A percentile compares a stretch with the other conserved stretches of the same genome.
Evolutionary conservation across 2,888 invertebrate species (phyloP).

Genomic region (Pantelozetes paolii): DNA sequence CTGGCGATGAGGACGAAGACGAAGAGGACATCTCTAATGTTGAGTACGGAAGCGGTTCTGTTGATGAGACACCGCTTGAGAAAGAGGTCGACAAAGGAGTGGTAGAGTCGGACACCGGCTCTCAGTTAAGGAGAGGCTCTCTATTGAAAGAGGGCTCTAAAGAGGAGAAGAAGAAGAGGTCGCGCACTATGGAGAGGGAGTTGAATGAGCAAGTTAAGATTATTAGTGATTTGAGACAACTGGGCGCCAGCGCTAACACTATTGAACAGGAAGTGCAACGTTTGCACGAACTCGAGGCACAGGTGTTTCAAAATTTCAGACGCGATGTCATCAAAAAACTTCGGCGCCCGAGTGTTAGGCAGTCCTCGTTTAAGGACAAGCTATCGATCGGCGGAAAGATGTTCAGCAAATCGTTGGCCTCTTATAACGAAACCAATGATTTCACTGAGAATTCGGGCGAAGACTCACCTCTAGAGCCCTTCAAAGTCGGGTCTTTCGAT

Average conservation of each 20-base stretch:
- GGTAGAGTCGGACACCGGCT: background rate
- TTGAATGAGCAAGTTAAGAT: slow-evolving; percentile 96
- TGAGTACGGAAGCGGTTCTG: slow-evolving; percentile 50
- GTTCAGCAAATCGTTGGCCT: slow-evolving; percentile 31
- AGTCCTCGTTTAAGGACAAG: slow-evolving; percentile 67
- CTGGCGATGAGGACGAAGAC: slow-evolving; percentile 76
- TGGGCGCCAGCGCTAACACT: slow-evolving; percentile 78
- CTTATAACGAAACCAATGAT: slow-evolving; percentile 34
- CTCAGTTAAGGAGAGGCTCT: background rate
- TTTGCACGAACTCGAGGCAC: slow-evolving; percentile 84
- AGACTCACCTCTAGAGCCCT: slow-evolving; percentile 27
- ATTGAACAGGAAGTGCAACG: slow-evolving; percentile 88
- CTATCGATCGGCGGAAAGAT: slow-evolving; percentile 32
- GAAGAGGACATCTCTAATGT: slow-evolving; percentile 64
- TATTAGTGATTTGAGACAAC: slow-evolving; percentile 75
- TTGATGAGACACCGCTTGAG: background rate
- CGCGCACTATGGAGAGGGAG: slow-evolving; percentile 89
- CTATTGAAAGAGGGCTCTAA: slow-evolving; percentile 50
- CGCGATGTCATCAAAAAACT: slow-evolving; percentile 89
- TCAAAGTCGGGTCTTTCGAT: background rate
- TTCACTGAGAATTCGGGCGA: slow-evolving; percentile 34
- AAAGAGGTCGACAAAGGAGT: background rate
- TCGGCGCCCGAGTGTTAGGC: slow-evolving; percentile 69
- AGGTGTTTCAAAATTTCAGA: slow-evolving; percentile 88
- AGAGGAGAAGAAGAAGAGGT: slow-evolving; percentile 59